Evolutionary conservation across 64 coral and sea anemone genomes (phyloP), one percentile per base, ranked within the genome.

Genomic region (Pachyseris speciosa): DNA sequence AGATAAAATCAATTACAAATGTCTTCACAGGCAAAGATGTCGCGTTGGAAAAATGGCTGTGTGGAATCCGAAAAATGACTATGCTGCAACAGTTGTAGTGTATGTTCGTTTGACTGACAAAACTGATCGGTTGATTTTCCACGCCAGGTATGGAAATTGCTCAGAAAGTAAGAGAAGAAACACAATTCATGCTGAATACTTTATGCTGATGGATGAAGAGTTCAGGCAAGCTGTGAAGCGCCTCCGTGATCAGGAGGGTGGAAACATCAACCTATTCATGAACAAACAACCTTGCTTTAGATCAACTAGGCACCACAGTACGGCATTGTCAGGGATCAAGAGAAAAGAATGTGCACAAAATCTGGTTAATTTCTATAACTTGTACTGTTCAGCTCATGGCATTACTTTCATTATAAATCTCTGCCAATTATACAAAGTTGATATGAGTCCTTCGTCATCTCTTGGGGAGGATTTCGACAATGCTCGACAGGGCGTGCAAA

Each of bases 251-350:
- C 52, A 81, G 34, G 42, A n/a, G n/a, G 77, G 53, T 10, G 77
- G 77, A 9, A 81, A 40, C 6, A 61, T 81, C 22, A 40, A 4
- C 7, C n/a, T 81, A 10, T 81, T 41, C 52, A 81, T 81, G 77
- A 81, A 81, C 77, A 81, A 81, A 61, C 77, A 81, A 12, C 77
- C 77, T 60, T 81, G 77, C 77, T 81, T 61, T 63, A 60, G 53
- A 27, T 81, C 77, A 81, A 81, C 77, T 3, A 37, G n/a, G n/a
- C n/a, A n/a, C n/a, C n/a, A n/a, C n/a, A n/a, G 55, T 22, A 81
- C 38, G 12, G 39, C 0, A 7, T 37, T 53, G n/a, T n/a, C n/a
- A n/a, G n/a, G n/a, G n/a, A n/a, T n/a, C n/a, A n/a, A n/a, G n/a
- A n/a, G n/a, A n/a, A n/a, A n/a, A n/a, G 51, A 81, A 34, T 81